Conservation (phyloP, 2,113 vertebrate species). For the Dasyornis broadbenti region DNA sequence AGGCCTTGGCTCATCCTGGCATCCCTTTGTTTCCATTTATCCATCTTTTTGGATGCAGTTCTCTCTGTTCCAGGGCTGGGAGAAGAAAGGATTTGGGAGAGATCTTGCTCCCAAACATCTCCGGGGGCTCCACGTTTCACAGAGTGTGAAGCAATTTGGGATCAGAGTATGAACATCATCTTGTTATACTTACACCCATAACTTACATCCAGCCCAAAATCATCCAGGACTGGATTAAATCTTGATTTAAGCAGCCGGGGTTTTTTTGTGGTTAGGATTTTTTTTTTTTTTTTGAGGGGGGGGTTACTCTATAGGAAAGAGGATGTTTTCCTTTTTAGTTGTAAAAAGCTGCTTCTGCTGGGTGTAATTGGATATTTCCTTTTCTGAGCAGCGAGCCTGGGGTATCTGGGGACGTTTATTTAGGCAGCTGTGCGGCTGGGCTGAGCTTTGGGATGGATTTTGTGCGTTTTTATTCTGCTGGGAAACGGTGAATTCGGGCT, state of each 20-base stretch:
- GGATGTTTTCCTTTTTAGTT: conserved; percentile 8
- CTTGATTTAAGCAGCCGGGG: neutral
- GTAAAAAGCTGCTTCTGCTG: neutral
- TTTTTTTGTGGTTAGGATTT: neutral
- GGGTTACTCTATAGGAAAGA: neutral
- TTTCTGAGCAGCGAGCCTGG: neutral
- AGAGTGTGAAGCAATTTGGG: neutral
- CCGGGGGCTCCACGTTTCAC: neutral
- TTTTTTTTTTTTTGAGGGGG: too few relatives aligned
- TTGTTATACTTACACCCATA: too few relatives aligned
- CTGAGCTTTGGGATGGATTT: neutral
- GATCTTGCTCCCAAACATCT: rapidly evolving
- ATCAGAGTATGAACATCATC: neutral
- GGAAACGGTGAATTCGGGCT: neutral
- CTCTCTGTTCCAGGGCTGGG: neutral
- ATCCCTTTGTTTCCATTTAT: neutral
- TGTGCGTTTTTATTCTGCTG: neutral
- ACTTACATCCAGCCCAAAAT: neutral
- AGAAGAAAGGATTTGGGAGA: neutral
- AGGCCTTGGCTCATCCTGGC: neutral
- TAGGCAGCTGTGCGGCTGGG: neutral
- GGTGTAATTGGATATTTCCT: conserved; percentile 21
- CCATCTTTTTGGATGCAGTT: neutral
- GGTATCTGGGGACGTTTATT: conserved; percentile 7
- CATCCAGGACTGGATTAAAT: neutral